Evolutionary conservation across 2,113 vertebrate species (phyloP), one percentile per base, ranked within the genome.

Genomic region (Eubucco bourcierii): DNA sequence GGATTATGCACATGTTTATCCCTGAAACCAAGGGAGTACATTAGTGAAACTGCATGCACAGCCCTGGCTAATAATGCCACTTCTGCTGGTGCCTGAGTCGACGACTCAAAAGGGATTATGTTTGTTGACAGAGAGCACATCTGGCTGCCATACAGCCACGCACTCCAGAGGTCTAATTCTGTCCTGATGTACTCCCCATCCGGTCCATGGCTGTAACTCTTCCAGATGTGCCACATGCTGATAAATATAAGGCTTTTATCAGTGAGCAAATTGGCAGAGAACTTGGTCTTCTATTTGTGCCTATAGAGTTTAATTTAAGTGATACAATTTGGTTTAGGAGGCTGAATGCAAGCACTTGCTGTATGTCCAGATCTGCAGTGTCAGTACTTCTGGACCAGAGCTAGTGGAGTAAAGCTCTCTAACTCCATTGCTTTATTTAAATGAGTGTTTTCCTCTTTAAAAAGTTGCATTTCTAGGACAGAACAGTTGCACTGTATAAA

Each of bases 41-140:
- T 81, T 5, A 64, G 52, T 23, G 79, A 61, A 82, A 56, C 78
- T 91, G 81, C 94, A 28, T 46, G 87, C 44, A 15, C 59, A 10
- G 7, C 6, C 2, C 8, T 81, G 87, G 59, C 39, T 83, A 15
- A 70, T 76, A 12, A 37, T 31, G 78, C 52, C 60, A 46, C 72
- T 87, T 71, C 46, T 85, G 90, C 93, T 93, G 82, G 60, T 55
- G 79, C 24, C 46, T 64, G 72, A 90, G 67, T 20, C 91, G 90
- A 21, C 33, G 82, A 52, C 64, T 95, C 10, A 2, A 28, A 76
- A 85, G 52, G 90, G 75, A 91, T 74, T 41, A n/a, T 89, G 56
- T 73, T 84, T 95, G 87, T 77, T 94, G 93, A 87, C 91, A 94
- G 71, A 76, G 59, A 87, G 60, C 84, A 94, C 90, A 91, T 95